Evolutionary conservation across 2,888 invertebrate species (phyloP), one percentile per base, ranked within the genome.

Genomic region (Panzeria rudis): DNA sequence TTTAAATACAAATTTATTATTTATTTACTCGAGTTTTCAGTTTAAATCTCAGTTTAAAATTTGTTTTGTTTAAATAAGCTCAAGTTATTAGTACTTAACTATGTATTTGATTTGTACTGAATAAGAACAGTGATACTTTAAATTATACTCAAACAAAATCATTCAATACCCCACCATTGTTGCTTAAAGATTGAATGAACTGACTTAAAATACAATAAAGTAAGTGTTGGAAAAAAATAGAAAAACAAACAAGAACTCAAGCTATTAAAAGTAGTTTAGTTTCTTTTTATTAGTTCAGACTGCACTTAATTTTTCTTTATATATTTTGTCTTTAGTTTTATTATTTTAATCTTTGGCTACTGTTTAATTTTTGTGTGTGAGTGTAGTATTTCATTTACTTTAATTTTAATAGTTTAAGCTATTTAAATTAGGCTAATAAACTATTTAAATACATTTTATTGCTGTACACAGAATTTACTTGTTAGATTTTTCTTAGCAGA

Each of bases 81-180:
- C 71, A 64, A 79, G 59, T 79, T 84, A 79, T 79, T 79, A 56
- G 72, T 77, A 71, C 66, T 77, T 38, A 56, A 59, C 72, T 72
- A 59, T 71, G 59, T 76, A 71, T 82, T 82, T 59, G 32, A n/a
- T 56, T 47, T 56, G 69, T 72, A 23, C 9, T 41, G 23, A 52
- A 69, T 47, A n/a, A 3, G 7, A 44, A 29, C 23, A 0, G 20
- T 32, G n/a, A 38, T 44, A 23, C 11, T 32, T 32, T 20, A 15
- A 35, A 52, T 56, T 44, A 17, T n/a, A n/a, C n/a, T n/a, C n/a
- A n/a, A n/a, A n/a, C n/a, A 50, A 17, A 32, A 50, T 32, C 23
- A 11, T 56, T 56, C 25, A 71, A 71, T 71, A 9, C 17, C 2
- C 5, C 8, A 7, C 3, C 8, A 50, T 50, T 50, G 50, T 50